Conservation (phyloP, 2,113 vertebrate species). For the Anthoscopus minutus region DNA sequence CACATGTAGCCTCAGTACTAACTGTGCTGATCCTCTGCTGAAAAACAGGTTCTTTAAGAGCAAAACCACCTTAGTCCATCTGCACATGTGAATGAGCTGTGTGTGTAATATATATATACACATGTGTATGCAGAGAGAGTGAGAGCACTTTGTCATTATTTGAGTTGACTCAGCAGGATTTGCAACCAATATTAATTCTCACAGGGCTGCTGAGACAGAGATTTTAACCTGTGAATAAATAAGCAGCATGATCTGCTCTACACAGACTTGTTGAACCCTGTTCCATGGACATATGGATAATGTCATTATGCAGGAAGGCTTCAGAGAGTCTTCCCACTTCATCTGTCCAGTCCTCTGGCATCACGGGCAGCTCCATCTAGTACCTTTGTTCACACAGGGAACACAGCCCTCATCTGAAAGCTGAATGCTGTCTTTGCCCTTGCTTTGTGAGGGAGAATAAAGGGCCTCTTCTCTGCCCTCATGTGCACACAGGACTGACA, state of each 20-base stretch:
- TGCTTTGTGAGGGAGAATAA: not conserved
- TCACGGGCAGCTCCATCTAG: not conserved
- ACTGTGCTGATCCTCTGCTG: conserved; percentile 33
- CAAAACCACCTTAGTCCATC: not conserved
- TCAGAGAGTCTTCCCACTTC: not conserved
- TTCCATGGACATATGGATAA: not conserved
- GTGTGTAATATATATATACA: not conserved
- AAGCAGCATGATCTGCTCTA: not conserved
- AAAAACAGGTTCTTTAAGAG: conserved; percentile 41
- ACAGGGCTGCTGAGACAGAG: not conserved
- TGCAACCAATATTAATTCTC: not conserved
- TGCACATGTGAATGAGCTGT: not conserved
- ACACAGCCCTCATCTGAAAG: not conserved
- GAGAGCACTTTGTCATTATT: conserved; percentile 1
- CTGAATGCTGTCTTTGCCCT: not conserved
- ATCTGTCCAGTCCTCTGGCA: not conserved
- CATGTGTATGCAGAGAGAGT: not conserved
- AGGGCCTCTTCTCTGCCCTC: not conserved
- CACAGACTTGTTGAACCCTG: not conserved
- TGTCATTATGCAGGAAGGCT: not conserved
- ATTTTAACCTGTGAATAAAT: not conserved
- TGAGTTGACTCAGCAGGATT: not conserved
- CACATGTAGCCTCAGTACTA: conserved; percentile 25
- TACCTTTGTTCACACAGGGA: not conserved
- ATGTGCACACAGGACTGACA: not conserved